These are phyloP conservation scores for Hylyphantes graminicola DNA, from an alignment of 1,140 invertebrate species.

Conservation along the genomic window DNA sequence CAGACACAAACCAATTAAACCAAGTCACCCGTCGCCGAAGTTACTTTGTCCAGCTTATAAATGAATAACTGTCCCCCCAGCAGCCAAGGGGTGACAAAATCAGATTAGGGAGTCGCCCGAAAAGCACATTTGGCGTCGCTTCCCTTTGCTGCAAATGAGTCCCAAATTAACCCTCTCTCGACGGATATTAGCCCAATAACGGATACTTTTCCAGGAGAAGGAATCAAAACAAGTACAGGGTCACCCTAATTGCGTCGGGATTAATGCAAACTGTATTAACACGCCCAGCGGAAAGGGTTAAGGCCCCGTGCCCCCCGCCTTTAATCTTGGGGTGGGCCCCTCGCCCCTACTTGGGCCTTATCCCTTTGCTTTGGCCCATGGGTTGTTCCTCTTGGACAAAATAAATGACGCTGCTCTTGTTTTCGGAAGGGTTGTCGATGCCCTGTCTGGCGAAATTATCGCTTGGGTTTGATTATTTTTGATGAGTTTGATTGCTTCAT, in stretches of 20 bases:
- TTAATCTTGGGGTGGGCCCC: constrained; percentile 15
- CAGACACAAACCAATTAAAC: no score
- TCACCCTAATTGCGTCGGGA: constrained; percentile 53
- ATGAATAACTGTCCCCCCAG: neutral
- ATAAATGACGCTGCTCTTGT: constrained; percentile 45
- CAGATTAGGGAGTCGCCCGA: neutral
- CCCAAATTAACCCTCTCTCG: constrained; percentile 34
- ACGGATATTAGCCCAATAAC: constrained; percentile 53
- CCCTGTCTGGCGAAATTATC: constrained; percentile 39
- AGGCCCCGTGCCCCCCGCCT: neutral
- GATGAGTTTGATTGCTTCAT: no score
- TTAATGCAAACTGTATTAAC: constrained; percentile 58
- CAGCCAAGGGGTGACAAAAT: neutral
- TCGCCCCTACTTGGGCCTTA: neutral
- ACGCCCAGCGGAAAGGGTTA: constrained; percentile 47
- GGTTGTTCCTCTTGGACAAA: neutral
- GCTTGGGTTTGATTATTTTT: neutral
- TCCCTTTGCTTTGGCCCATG: neutral
- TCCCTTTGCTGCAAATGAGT: neutral
- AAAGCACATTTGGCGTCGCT: constrained; percentile 6
- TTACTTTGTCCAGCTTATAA: neutral
- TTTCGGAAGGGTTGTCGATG: neutral
- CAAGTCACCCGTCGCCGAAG: no score
- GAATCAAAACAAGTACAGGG: constrained; percentile 57
- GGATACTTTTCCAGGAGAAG: constrained; percentile 12